phyloP scores from a whole-genome alignment of 1,140 invertebrate genomes.

The Drosophila oshimai region DNA sequence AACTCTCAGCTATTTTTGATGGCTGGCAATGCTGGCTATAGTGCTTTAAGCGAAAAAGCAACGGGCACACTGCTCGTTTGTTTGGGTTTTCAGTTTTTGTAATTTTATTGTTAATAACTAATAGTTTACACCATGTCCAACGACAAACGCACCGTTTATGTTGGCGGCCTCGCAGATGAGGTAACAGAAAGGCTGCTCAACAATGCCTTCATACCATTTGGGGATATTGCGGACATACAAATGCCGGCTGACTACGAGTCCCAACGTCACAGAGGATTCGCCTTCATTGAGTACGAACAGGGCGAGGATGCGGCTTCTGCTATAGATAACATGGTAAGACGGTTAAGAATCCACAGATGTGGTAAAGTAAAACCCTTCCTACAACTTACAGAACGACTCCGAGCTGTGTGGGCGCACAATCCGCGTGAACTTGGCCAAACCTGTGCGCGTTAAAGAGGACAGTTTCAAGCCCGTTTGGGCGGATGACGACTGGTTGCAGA shows the following conservation, averaged over 20 bases:
- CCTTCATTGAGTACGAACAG: slow-evolving; percentile 98
- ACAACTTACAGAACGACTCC: slow-evolving; percentile 92
- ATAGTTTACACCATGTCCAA: slow-evolving; percentile 83
- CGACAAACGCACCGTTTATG: slow-evolving; percentile 90
- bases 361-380: too few relatives aligned
- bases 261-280: slow-evolving; percentile 98
- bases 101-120: not conserved
- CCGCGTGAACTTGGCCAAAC: slow-evolving; percentile 98
- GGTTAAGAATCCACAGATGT: not conserved
- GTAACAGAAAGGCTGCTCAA: slow-evolving; percentile 98
- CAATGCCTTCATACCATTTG: slow-evolving; percentile 99
- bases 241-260: slow-evolving; percentile 99
- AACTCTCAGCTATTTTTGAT: too few relatives aligned
- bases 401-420: slow-evolving; percentile 99
- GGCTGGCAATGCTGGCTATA: not conserved
- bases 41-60: not conserved
- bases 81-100: not conserved
- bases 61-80: not conserved
- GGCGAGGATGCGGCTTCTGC: slow-evolving; percentile 97
- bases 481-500: slow-evolving; percentile 97
- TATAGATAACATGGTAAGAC: slow-evolving; percentile 98
- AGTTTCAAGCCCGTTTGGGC: slow-evolving; percentile 98
- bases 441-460: slow-evolving; percentile 97
- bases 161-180: slow-evolving; percentile 97
- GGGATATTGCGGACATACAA: slow-evolving; percentile 98